Conservation (phyloP, 2,888 invertebrate genomes). For the Odontocolon sp. region DNA sequence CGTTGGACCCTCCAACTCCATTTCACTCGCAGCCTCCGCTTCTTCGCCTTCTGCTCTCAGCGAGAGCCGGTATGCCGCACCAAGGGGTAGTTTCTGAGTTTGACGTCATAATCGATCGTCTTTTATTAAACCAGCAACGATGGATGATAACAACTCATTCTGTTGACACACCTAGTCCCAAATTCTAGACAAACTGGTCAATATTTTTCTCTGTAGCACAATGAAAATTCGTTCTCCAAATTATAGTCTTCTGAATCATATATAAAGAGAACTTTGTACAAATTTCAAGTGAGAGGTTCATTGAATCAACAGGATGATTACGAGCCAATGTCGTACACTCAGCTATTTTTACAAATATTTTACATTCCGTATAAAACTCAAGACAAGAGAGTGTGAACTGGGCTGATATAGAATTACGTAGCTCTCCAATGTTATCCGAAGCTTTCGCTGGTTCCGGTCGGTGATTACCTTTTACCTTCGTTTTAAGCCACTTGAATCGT, state of each 20-base stretch:
- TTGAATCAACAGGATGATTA: not conserved
- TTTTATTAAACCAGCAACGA: constrained; percentile 54
- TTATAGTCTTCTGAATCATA: too few relatives aligned
- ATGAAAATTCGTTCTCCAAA: too few relatives aligned
- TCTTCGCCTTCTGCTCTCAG: constrained; percentile 30
- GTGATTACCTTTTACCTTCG: constrained; percentile 27
- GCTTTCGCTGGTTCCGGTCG: constrained; percentile 3
- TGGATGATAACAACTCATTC: constrained; percentile 47
- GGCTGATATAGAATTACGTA: too few relatives aligned
- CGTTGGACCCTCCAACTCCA: constrained; percentile 54
- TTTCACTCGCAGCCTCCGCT: constrained; percentile 56
- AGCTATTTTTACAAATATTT: constrained; percentile 1
- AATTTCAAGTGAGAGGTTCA: too few relatives aligned
- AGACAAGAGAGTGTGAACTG: constrained; percentile 8
- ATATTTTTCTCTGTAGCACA: too few relatives aligned
- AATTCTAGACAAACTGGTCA: too few relatives aligned
- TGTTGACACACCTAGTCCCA: not conserved
- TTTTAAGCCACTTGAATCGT: too few relatives aligned
- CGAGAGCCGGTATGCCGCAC: constrained; percentile 47
- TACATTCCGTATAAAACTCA: constrained; percentile 32
- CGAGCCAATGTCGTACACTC: not conserved
- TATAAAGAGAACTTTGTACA: too few relatives aligned
- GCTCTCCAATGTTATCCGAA: not conserved
- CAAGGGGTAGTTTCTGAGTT: constrained; percentile 60
- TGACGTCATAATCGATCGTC: constrained; percentile 61